Conservation (phyloP, 2,113 vertebrate species). For the Benthochromis sp. region DNA sequence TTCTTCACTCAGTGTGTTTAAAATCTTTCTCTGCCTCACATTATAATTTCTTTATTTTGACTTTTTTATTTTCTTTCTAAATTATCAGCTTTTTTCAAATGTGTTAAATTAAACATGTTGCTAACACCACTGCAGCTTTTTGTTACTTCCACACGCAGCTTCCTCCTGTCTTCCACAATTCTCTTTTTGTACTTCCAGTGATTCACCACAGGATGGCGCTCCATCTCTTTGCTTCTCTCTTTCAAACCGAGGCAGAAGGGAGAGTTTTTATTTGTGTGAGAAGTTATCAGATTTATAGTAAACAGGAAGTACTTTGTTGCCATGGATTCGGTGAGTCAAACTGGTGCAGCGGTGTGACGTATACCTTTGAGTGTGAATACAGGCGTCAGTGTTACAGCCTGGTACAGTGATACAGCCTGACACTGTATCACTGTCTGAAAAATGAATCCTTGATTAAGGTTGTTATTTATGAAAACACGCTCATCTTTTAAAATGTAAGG, state of each 20-base stretch:
- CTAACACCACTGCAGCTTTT: background rate
- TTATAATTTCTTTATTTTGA: background rate
- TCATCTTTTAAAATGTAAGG: background rate
- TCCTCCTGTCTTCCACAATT: background rate
- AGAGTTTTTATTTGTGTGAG: background rate
- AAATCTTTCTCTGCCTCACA: background rate
- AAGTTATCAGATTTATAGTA: background rate
- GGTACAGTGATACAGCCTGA: no score
- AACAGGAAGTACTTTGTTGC: background rate
- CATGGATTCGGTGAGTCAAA: rapidly evolving
- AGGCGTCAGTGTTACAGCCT: background rate
- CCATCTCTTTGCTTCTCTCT: background rate
- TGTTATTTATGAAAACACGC: background rate
- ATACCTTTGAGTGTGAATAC: background rate
- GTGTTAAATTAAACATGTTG: background rate
- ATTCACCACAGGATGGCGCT: background rate
- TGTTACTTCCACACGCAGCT: background rate
- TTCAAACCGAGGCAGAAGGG: background rate
- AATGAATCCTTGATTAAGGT: background rate
- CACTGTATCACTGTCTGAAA: rapidly evolving
- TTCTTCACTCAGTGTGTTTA: background rate
- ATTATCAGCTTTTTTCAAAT: background rate
- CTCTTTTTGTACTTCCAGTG: background rate
- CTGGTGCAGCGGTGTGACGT: rapidly evolving
- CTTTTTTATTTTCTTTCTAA: background rate